Percentiles rank a stretch among this genome's conserved stretches.
These are phyloP conservation scores for Chloroclystis v-ata DNA, from an alignment of 2,888 invertebrate species.

Conservation along the genomic window DNA sequence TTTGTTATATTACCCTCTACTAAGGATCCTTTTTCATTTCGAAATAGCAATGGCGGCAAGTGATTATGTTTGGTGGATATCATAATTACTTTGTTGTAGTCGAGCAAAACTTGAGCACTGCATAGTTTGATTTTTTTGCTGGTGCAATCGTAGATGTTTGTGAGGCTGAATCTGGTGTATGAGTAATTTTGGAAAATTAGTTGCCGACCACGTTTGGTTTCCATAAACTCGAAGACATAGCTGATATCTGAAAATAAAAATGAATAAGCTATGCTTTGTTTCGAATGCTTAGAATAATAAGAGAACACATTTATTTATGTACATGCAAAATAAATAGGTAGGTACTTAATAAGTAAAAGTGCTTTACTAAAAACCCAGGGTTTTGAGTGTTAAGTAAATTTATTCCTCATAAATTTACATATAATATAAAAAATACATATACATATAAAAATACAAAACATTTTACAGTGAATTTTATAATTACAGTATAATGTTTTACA, in stretches of 20 bases:
- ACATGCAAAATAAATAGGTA: too few species aligned
- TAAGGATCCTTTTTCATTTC: conserved; percentile 8
- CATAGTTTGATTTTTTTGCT: conserved; percentile 7
- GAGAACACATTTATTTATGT: too few species aligned
- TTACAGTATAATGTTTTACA: too few species aligned
- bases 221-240: conserved; percentile 3
- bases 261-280: not conserved
- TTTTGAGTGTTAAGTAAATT: too few species aligned
- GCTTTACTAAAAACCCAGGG: too few species aligned
- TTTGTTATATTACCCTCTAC: conserved; percentile 2
- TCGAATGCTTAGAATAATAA: not conserved
- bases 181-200: conserved; percentile 13
- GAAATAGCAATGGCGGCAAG: conserved; percentile 4
- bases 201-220: conserved; percentile 7
- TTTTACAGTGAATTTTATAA: too few species aligned
- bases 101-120: conserved; percentile 8
- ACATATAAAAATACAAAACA: too few species aligned
- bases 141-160: conserved; percentile 7
- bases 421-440: too few species aligned
- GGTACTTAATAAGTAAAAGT: too few species aligned
- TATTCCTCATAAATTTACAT: too few species aligned
- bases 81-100: conserved; percentile 4
- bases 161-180: conserved; percentile 2
- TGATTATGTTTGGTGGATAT: conserved; percentile 12
- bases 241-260: conserved; percentile 12